Base-by-base conservation (phyloP, 1,140 invertebrate genomes). In the Lycorma delicatula region DNA sequence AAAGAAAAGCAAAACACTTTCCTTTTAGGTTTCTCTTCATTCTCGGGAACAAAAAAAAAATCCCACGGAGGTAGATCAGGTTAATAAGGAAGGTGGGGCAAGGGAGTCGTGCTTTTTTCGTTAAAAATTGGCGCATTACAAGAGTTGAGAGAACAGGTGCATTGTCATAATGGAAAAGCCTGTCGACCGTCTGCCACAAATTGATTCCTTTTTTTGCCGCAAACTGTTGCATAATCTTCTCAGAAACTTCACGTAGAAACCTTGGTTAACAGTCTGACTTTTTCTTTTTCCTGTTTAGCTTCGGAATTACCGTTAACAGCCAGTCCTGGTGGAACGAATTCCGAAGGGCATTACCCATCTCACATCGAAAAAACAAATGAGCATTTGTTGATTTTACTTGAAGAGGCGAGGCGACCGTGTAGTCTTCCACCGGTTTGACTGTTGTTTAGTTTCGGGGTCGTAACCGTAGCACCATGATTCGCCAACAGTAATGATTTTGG, bases 41-140 rank as follows among this genome's bases (percentile, higher is more conserved):
- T 56, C 66, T 67, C 60, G 62, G 64, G 65, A 70, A 70, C 23
- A n/a, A 70, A 51, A 50, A 67, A 69, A 34, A 68, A 74, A 62
- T 76, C 72, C 38, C 66, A 69, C 34, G 70, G 70, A 46, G 70
- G 67, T 25, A 77, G 63, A 64, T 77, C 71, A 58, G 69, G 70
- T 47, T 63, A 71, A 60, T 75, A 76, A 26, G 71, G 70, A 66
- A 68, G 70, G 59, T 77, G 73, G 27, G 63, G 64, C 38, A 79
- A 72, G 60, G 53, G 25, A 47, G n/a, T 28, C 53, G 63, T 65
- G 12, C 31, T 26, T 36, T 70, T 59, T 64, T 61, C 64, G n/a
- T 27, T 46, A 38, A 64, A 61, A 61, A 64, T 63, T 18, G 55
- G 38, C 22, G 66, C 44, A 64, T 61, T 13, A 55, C 67, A 31